These are phyloP conservation scores for Alosa alosa DNA, from an alignment of 2,113 vertebrate species.

Conservation along the genomic window DNA sequence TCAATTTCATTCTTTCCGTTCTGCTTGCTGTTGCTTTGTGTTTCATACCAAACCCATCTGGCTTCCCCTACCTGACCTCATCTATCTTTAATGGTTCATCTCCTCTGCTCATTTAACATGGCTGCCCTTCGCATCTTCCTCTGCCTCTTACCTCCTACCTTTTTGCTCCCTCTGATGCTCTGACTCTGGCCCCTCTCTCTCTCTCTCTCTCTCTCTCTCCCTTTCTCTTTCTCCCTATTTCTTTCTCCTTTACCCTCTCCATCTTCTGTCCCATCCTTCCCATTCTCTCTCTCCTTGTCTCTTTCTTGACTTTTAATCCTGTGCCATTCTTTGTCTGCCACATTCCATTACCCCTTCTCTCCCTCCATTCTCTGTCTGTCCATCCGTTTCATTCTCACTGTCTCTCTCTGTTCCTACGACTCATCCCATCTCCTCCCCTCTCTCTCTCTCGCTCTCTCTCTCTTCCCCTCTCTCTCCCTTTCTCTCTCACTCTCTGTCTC, in stretches of 20 bases:
- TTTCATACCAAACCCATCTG: background rate
- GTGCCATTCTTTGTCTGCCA: background rate
- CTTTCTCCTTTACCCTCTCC: background rate
- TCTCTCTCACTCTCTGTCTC: conserved; percentile 14
- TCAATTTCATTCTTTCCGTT: background rate
- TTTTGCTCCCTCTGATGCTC: background rate
- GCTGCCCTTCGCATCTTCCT: background rate
- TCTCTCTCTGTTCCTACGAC: background rate
- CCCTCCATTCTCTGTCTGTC: background rate
- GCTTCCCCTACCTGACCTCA: background rate
- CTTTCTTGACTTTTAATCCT: background rate
- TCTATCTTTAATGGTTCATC: conserved; percentile 18
- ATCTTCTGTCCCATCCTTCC: background rate
- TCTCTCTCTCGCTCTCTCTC: conserved; percentile 25
- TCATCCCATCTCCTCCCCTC: background rate
- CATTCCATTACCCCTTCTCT: background rate
- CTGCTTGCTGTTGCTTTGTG: background rate
- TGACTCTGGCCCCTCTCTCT: background rate
- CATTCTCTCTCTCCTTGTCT: background rate
- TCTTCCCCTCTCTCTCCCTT: conserved; percentile 28
- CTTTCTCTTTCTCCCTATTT: background rate
- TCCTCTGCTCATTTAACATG: conserved; percentile 20
- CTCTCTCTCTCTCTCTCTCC: background rate
- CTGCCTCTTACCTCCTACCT: conserved; percentile 20
- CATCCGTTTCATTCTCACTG: background rate